phyloP scores from a whole-genome alignment of 2,113 vertebrate species.

The Circaetus gallicus region DNA sequence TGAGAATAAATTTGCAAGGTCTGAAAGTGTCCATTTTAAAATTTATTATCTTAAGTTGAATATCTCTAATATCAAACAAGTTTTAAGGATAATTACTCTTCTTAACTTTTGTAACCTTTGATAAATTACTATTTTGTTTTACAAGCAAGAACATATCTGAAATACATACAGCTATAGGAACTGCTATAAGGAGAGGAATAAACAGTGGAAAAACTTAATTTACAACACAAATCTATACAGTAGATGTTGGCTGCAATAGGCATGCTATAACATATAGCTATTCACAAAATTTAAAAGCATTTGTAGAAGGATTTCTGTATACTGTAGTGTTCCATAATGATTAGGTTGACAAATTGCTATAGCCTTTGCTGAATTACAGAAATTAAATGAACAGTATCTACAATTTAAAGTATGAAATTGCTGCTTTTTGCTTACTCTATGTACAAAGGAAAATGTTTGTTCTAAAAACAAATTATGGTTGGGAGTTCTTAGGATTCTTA shows the following conservation, averaged over 20 bases:
- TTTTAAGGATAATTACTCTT: background rate
- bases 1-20: background rate
- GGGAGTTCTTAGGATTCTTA: background rate
- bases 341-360: background rate
- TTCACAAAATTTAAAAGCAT: background rate
- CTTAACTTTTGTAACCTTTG: background rate
- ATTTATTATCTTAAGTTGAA: background rate
- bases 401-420: background rate
- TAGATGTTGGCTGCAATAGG: background rate
- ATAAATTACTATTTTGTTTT: background rate
- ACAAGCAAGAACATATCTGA: background rate
- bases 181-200: background rate
- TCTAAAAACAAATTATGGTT: background rate
- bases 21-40: background rate
- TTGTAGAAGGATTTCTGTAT: background rate
- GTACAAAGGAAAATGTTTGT: background rate
- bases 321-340: background rate
- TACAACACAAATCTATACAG: background rate
- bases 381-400: background rate
- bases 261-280: background rate
- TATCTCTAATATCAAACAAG: background rate
- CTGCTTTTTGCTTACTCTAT: background rate
- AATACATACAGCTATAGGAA: background rate
- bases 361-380: background rate
- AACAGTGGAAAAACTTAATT: background rate